Base-by-base conservation (phyloP, 2,113 vertebrate species). In the Malaclemys terrapin region DNA sequence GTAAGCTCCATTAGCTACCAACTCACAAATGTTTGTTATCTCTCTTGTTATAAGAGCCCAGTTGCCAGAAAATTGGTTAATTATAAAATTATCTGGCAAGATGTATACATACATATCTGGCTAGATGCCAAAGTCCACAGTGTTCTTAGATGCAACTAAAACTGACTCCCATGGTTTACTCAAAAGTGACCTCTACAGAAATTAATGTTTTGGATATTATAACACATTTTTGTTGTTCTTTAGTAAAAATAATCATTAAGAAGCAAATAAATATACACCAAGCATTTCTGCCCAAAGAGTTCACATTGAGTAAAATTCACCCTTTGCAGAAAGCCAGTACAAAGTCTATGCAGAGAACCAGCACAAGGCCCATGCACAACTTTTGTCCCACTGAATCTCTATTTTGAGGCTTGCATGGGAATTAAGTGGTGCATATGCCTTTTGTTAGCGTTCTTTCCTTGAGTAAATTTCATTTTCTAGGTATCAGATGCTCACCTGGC, bases 221-320 rank as follows among this genome's bases (percentile, higher is more conserved):
- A 42, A 84, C 79, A 80, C 20, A 87, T 62, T 50, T 2, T 53
- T 76, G 13, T 78, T 85, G 52, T 38, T 80, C 65, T 89, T 24
- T 78, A 96, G 87, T 20, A 85, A 88, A 87, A 94, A 59, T 10
- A 93, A 29, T n/a, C 29, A 53, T 14, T 56, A 7, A 95, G 89
- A 84, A 93, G 50, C 65, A 76, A 75, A n/a, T 5, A 35, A 6
- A 31, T 76, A 50, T 80, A 56, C 84, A 88, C 76, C 54, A 89
- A 62, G 29, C 47, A 88, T 45, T 53, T 54, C 29, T 80, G 38
- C 78, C 93, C 82, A 75, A 90, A 92, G 56, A 65, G 10, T 47
- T 95, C 81, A 31, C 53, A 53, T 54, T 93, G 47, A 91, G 85
- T 76, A 57, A 80, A 93, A 80, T 49, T 59, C 59, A 72, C 49